Evolutionary conservation across 2,888 invertebrate species (phyloP).

Genomic region (Caradrina kadenii): DNA sequence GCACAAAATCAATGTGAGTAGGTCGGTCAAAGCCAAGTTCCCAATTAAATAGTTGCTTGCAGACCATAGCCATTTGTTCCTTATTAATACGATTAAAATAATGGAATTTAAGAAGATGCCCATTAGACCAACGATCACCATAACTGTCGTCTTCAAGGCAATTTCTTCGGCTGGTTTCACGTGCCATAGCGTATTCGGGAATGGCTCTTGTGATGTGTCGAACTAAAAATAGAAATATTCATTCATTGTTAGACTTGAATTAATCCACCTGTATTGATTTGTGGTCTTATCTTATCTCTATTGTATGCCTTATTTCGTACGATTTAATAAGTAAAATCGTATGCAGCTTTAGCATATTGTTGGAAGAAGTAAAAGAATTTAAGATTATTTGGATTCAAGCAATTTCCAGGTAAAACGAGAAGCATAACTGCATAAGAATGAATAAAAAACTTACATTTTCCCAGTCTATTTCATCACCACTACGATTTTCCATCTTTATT

Average conservation of each 20-base stretch:
- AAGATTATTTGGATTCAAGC: neutral
- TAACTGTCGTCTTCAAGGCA: conserved; percentile 90
- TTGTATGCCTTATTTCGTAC: conserved; percentile 4
- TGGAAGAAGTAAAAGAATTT: neutral
- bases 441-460: conserved; percentile 70
- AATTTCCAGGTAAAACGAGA: too few relatives aligned
- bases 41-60: conserved; percentile 94
- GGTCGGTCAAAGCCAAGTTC: conserved; percentile 94
- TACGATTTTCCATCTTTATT: conserved; percentile 58
- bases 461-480: conserved; percentile 69
- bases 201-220: conserved; percentile 83
- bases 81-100: conserved; percentile 91
- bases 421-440: neutral
- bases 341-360: too few relatives aligned
- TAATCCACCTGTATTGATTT: conserved; percentile 35
- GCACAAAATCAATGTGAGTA: conserved; percentile 92
- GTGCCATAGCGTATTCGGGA: conserved; percentile 93
- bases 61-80: conserved; percentile 92
- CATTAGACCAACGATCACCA: conserved; percentile 91
- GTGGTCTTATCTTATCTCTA: conserved; percentile 32
- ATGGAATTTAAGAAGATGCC: conserved; percentile 93
- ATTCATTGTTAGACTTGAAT: conserved; percentile 22
- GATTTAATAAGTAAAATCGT: conserved; percentile 3
- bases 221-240: conserved; percentile 72
- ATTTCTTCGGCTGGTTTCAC: conserved; percentile 91